Evolutionary conservation across 2,113 vertebrate genomes (phyloP), one percentile per base, ranked within the genome.

Genomic region (Illadopsis cleaveri): DNA sequence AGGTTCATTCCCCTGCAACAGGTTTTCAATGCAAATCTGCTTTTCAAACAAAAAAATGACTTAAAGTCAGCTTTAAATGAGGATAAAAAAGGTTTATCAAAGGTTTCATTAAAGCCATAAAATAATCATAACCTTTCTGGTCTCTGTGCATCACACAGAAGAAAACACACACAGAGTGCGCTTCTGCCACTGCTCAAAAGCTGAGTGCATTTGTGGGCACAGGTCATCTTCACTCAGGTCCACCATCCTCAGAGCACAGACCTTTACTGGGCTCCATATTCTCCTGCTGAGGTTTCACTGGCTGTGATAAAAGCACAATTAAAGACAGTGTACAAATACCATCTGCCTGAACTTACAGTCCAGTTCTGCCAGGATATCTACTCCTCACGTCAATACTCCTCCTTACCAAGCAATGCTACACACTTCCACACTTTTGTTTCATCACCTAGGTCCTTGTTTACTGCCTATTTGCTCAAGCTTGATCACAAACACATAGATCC

Each of bases 111-210:
- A 92, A 94, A 56, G 48, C 28, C 4, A 5, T 65, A 85, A 95
- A 82, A 85, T 44, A 85, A 76, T 57, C 62, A 91, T n/a, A 65
- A 53, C 13, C 61, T 57, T 73, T 53, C 75, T 30, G 28, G 6
- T 69, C 33, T 51, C 45, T 42, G 38, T 42, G 44, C 27, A 58
- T 71, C 54, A 40, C 48, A 65, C 38, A 50, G 44, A 83, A 35
- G 44, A 56, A 75, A 71, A 68, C 8, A 58, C 18, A 8, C 9
- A 22, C 2, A 0, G 56, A 85, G 5, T 0, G 0, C 0, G 0
- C 12, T 81, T 40, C 42, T 57, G 50, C 21, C 44, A 57, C 65
- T 70, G 38, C 27, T 27, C 35, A 73, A 48, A 68, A 50, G 35
- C 15, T 21, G 48, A 71, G 24, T 20, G 22, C 33, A 3, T 38